Percentiles rank a stretch among this genome's conserved stretches.
Conservation (phyloP, 2,888 invertebrate genomes). For the Phasia obesa region DNA sequence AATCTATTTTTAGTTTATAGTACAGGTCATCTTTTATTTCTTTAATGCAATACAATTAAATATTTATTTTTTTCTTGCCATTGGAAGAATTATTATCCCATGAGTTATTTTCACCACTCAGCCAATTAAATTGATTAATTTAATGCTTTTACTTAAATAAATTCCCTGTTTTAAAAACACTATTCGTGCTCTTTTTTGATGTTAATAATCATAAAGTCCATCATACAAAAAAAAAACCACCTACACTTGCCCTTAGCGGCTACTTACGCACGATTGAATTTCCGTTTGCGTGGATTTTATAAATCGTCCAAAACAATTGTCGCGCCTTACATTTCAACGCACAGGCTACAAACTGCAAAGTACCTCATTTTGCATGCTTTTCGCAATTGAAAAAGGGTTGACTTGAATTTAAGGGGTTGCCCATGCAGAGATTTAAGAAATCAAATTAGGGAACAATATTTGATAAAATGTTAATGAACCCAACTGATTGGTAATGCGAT, state of each 20-base stretch:
- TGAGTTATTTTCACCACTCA: slow-evolving; percentile 73
- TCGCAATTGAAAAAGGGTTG: slow-evolving; percentile 57
- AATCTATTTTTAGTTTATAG: slow-evolving; percentile 23
- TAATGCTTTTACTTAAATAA: slow-evolving; percentile 73
- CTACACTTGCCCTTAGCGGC: slow-evolving; percentile 62
- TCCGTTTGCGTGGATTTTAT: slow-evolving; percentile 74
- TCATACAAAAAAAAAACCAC: slow-evolving; percentile 16
- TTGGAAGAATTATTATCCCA: slow-evolving; percentile 44
- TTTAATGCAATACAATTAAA: too few relatives aligned
- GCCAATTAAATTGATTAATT: slow-evolving; percentile 82
- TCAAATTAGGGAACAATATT: too few relatives aligned
- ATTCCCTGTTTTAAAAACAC: slow-evolving; percentile 14
- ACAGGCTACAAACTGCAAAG: slow-evolving; percentile 31
- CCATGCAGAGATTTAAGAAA: not conserved
- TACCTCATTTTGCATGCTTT: slow-evolving; percentile 59
- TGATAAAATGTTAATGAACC: too few relatives aligned
- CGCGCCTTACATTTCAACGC: slow-evolving; percentile 37
- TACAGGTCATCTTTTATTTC: slow-evolving; percentile 33
- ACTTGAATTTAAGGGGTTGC: slow-evolving; percentile 3
- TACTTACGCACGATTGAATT: slow-evolving; percentile 78
- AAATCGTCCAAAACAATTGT: slow-evolving; percentile 60
- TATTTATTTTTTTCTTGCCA: slow-evolving; percentile 5
- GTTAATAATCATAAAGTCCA: slow-evolving; percentile 52
- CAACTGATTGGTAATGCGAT: too few relatives aligned
- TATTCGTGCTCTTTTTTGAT: not conserved